phyloP scores from a whole-genome alignment of 2,888 invertebrate species.

The Chironomus tentans region DNA sequence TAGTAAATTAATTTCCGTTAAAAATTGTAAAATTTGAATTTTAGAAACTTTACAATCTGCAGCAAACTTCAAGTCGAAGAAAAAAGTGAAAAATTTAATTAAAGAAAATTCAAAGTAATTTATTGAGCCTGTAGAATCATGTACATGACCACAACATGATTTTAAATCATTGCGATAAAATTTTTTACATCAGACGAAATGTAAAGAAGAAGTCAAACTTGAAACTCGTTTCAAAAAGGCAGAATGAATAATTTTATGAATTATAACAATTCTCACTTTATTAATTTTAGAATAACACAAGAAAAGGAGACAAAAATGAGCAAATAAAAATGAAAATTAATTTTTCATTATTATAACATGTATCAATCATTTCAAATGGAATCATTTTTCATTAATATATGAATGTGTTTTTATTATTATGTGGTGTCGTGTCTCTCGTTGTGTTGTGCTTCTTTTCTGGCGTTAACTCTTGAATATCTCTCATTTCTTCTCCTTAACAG shows the following conservation, averaged over 20 bases:
- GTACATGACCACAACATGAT: no score
- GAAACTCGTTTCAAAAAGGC: no score
- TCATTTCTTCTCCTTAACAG: conserved; percentile 9
- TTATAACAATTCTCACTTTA: background rate
- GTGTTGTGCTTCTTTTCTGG: background rate
- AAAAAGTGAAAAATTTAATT: no score
- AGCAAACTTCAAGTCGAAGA: no score
- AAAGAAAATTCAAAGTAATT: no score
- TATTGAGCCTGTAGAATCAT: no score
- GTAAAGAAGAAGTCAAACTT: no score
- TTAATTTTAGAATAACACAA: background rate
- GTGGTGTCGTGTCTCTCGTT: background rate
- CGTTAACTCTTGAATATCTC: conserved; percentile 3
- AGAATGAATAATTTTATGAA: background rate
- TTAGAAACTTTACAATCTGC: no score
- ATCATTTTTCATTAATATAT: conserved; percentile 25
- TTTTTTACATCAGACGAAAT: no score
- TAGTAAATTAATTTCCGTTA: no score
- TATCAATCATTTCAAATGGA: conserved; percentile 22
- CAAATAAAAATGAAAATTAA: conserved; percentile 20
- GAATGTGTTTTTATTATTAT: background rate
- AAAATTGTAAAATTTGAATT: no score
- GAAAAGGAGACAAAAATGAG: background rate
- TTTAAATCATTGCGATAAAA: no score
- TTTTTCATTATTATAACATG: conserved; percentile 20